These are phyloP conservation scores for Harpalus rubripes DNA, from an alignment of 2,888 invertebrate genomes.

Conservation along the genomic window DNA sequence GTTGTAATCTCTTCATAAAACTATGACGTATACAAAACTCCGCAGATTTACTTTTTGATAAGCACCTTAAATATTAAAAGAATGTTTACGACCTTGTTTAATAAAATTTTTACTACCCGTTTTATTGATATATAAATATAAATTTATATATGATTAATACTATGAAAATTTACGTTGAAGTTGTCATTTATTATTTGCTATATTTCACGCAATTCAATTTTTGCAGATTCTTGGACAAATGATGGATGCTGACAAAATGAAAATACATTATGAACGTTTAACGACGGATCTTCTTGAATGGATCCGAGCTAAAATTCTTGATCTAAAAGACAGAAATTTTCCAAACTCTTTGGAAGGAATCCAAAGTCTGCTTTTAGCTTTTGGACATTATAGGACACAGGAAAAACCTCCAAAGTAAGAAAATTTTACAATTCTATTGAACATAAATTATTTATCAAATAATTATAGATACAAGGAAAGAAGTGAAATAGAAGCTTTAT, in stretches of 20 bases:
- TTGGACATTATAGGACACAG: constrained; percentile 96
- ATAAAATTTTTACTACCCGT: constrained; percentile 33
- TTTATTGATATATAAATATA: constrained; percentile 18
- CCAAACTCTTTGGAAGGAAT: constrained; percentile 98
- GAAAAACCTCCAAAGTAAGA: constrained; percentile 98
- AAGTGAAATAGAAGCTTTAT: constrained; percentile 97
- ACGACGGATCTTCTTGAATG: constrained; percentile 93
- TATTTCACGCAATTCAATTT: constrained; percentile 12
- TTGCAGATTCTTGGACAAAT: constrained; percentile 96
- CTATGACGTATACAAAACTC: constrained; percentile 34
- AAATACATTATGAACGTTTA: constrained; percentile 91
- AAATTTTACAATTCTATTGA: constrained; percentile 15
- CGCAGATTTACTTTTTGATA: constrained; percentile 33
- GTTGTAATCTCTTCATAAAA: constrained; percentile 41
- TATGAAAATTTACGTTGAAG: not conserved
- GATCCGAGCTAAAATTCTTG: constrained; percentile 92
- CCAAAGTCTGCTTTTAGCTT: constrained; percentile 91
- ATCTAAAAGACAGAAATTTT: constrained; percentile 91
- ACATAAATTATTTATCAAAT: not conserved
- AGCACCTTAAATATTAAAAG: constrained; percentile 29
- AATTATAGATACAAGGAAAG: constrained; percentile 92
- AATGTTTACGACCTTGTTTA: constrained; percentile 42
- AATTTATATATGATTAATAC: constrained; percentile 19
- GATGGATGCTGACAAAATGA: constrained; percentile 96
- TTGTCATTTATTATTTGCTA: not conserved